These are phyloP conservation scores for Ariolimax columbianus DNA, from an alignment of 2,888 invertebrate genomes.

Conservation along the genomic window DNA sequence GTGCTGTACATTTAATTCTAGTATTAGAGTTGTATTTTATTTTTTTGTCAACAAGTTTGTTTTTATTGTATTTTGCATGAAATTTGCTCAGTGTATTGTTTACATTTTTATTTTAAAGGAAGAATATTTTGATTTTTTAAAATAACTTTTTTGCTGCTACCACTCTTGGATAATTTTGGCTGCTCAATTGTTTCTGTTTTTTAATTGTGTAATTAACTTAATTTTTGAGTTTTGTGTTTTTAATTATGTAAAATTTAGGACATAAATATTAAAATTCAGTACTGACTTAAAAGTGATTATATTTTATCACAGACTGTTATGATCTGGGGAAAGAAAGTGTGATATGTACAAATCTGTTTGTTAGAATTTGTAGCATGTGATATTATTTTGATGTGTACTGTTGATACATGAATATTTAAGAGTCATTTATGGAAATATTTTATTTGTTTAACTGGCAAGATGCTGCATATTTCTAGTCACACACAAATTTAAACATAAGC, in stretches of 20 bases:
- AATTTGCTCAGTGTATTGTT: neutral
- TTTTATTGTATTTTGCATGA: neutral
- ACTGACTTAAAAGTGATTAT: neutral
- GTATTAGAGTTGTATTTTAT: neutral
- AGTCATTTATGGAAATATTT: neutral
- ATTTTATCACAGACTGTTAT: neutral
- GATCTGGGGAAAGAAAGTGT: neutral
- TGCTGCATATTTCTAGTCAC: slow-evolving; percentile 30
- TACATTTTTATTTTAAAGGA: neutral
- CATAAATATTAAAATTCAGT: neutral
- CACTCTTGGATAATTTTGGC: neutral
- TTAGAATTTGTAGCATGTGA: neutral
- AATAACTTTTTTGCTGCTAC: neutral
- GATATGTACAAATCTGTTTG: slow-evolving; percentile 18
- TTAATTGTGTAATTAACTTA: too few species aligned
- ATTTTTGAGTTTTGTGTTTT: neutral
- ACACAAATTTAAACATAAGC: neutral
- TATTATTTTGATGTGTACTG: neutral
- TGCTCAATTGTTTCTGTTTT: neutral
- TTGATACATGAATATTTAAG: neutral
- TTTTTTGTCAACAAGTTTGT: neutral
- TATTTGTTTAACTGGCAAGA: neutral
- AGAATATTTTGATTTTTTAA: neutral
- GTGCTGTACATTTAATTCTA: neutral
- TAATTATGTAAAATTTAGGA: neutral